Conservation (phyloP, 2,888 invertebrate genomes). For the Antheraea yamamai region DNA sequence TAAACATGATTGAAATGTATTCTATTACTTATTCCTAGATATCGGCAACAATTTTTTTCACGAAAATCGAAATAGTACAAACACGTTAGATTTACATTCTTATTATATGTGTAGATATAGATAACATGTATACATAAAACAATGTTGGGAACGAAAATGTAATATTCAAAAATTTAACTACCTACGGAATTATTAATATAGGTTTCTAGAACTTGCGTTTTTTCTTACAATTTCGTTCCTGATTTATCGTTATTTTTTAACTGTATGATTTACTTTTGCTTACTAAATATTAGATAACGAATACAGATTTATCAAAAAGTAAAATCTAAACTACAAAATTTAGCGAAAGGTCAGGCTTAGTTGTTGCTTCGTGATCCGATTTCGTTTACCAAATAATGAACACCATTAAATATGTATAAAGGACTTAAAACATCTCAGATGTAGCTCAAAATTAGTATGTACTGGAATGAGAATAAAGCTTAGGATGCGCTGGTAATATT, state of each 20-base stretch:
- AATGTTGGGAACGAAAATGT: too few species aligned
- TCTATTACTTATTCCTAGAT: too few species aligned
- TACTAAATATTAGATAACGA: neutral
- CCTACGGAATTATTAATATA: too few species aligned
- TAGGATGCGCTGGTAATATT: conserved; percentile 1
- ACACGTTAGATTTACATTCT: too few species aligned
- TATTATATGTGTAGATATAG: too few species aligned
- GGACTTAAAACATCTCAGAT: conserved; percentile 1
- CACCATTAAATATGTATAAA: conserved; percentile 60
- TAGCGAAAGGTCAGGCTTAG: conserved; percentile 64
- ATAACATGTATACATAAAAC: too few species aligned
- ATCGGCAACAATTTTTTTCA: too few species aligned
- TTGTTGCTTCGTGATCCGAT: conserved; percentile 68
- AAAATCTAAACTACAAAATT: conserved; percentile 61
- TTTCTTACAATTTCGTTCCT: neutral
- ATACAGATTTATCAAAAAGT: neutral
- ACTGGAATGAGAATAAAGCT: neutral
- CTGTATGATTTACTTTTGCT: too few species aligned
- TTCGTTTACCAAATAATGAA: conserved; percentile 74
- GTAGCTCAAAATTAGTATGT: conserved; percentile 1
- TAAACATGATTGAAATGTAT: too few species aligned
- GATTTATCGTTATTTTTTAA: neutral
- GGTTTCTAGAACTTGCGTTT: too few species aligned
- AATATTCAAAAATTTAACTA: too few species aligned
- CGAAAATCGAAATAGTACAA: too few species aligned